These are phyloP conservation scores for Copsychus sechellarum DNA, from an alignment of 2,113 vertebrate species.

Conservation along the genomic window DNA sequence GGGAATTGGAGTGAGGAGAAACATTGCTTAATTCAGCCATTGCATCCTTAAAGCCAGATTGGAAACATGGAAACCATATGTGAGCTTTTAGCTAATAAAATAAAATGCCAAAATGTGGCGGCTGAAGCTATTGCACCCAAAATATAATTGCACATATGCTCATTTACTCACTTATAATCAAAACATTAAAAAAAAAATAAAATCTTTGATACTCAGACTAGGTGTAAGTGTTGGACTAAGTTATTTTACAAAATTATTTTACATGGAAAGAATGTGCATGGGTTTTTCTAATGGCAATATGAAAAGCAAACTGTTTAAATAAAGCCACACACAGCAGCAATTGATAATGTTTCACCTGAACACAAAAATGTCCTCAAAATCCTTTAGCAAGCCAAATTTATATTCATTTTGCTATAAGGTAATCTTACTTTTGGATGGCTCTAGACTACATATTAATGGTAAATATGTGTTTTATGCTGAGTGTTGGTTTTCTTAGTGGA, in stretches of 20 bases:
- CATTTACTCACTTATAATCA: constrained; percentile 79
- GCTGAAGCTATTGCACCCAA: constrained; percentile 77
- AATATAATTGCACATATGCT: constrained; percentile 81
- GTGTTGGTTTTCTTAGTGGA: background rate
- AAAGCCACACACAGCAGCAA: constrained; percentile 64
- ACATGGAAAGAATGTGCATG: constrained; percentile 73
- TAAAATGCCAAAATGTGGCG: constrained; percentile 76
- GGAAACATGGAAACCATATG: constrained; percentile 83
- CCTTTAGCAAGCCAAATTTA: background rate
- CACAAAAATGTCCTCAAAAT: constrained; percentile 10
- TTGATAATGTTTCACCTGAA: constrained; percentile 70
- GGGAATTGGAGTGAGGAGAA: constrained; percentile 64
- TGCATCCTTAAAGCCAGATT: constrained; percentile 74
- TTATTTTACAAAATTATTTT: constrained; percentile 75
- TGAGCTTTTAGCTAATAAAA: constrained; percentile 80
- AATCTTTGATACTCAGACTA: constrained; percentile 70
- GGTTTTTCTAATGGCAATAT: constrained; percentile 62
- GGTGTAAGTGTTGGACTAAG: constrained; percentile 73
- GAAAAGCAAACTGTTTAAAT: constrained; percentile 70
- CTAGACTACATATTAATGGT: background rate
- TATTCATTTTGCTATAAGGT: background rate
- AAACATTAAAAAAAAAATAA: constrained; percentile 69
- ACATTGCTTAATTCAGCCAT: constrained; percentile 71
- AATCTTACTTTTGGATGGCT: constrained; percentile 13
- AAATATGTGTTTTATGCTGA: background rate